Evolutionary conservation across 2,113 vertebrate species (phyloP).

Genomic region (Toxostoma redivivum): DNA sequence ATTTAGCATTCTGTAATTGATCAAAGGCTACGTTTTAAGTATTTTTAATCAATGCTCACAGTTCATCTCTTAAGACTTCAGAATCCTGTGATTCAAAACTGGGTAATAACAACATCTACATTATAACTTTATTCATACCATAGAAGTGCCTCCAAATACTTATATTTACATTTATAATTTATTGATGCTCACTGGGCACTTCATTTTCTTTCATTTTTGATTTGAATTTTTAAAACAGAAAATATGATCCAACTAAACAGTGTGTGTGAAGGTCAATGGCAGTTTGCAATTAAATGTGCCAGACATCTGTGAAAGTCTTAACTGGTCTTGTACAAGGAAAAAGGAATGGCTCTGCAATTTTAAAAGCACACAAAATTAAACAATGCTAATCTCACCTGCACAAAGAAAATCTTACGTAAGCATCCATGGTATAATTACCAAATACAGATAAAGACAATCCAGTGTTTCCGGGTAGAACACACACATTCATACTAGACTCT

Average conservation of each 20-base stretch:
- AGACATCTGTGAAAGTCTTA: not conserved
- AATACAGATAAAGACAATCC: not conserved
- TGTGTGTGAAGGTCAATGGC: not conserved
- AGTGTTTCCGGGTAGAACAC: not conserved
- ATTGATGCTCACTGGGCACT: not conserved
- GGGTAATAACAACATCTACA: not conserved
- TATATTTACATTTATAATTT: not conserved
- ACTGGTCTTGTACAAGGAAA: not conserved
- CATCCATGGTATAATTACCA: not conserved
- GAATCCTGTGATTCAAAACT: not conserved
- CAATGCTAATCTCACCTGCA: not conserved
- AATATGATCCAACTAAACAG: not conserved
- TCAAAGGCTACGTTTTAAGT: not conserved
- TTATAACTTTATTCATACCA: not conserved
- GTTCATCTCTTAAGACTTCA: not conserved
- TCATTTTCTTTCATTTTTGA: not conserved
- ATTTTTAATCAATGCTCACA: not conserved
- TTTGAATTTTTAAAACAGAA: constrained; percentile 1
- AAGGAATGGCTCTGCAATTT: not conserved
- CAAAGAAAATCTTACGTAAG: not conserved
- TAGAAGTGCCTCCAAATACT: not conserved
- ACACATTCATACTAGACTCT: not conserved
- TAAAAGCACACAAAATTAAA: not conserved
- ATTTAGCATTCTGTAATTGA: not conserved
- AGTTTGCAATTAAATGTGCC: not conserved